These are phyloP conservation scores for Chloroceryle inda DNA, from an alignment of 2,797 vertebrate genomes.

Conservation along the genomic window DNA sequence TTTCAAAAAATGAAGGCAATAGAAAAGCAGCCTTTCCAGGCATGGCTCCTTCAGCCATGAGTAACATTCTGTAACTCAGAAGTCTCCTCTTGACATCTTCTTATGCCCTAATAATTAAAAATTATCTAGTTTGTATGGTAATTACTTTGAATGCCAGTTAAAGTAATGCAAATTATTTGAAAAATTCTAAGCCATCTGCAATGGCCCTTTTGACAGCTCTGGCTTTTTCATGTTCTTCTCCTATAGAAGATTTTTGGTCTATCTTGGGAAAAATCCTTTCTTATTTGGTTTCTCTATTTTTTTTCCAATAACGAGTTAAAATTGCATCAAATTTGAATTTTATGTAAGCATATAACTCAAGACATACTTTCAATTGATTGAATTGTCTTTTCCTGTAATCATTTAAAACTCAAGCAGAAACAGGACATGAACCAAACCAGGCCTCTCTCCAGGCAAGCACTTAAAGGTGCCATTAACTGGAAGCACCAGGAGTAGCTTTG, in stretches of 20 bases:
- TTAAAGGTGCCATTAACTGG: background rate
- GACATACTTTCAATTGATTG: accelerated
- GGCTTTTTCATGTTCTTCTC: background rate
- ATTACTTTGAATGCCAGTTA: background rate
- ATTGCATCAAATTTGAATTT: background rate
- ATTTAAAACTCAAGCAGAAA: background rate
- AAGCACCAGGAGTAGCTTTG: background rate
- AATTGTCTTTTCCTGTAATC: background rate
- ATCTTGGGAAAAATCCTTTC: background rate
- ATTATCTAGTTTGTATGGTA: background rate
- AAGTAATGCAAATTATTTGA: background rate
- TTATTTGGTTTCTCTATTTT: background rate
- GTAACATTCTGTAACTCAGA: background rate
- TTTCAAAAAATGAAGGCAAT: background rate
- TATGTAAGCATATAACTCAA: background rate
- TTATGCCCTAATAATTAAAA: background rate
- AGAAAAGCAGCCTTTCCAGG: background rate
- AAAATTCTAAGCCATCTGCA: background rate
- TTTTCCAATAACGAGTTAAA: background rate
- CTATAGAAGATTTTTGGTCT: background rate
- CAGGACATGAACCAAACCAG: background rate
- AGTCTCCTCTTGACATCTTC: background rate
- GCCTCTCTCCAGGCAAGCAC: background rate
- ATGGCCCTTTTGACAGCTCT: background rate
- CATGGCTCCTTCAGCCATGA: background rate